Base-by-base conservation (phyloP, 2,113 vertebrate genomes). In the Dipodomys spectabilis region DNA sequence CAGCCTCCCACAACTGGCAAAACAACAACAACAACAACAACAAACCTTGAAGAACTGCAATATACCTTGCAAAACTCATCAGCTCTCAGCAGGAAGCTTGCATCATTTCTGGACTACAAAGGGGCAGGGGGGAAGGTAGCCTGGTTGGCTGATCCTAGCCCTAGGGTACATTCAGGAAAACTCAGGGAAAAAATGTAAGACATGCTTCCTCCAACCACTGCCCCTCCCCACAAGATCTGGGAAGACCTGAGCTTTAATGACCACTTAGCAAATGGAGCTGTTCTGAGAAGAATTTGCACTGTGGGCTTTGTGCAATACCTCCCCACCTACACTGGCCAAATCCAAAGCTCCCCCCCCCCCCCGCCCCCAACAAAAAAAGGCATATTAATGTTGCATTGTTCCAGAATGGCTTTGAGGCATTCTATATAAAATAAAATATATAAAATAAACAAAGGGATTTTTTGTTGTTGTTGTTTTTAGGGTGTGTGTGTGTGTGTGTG, bases 11-110 rank as follows among this genome's bases (percentile, higher is more conserved):
- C 39, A 39, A 39, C 39, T 39, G 39, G 6, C 39, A 39, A 39
- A 39, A 39, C 39, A 39, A 39, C 39, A 39, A 39, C 39, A 39
- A 39, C 35, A 39, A 39, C 35, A 39, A 4, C 35, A 39, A 39
- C 39, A 39, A 39, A 39, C 74, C 65, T 94, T 1, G 20, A 93
- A 92, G 88, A 88, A 64, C 80, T 32, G 13, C 0, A 27, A 72
- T 72, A 67, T 5, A 32, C 12, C 39, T 92, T 92, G 77, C 44
- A 85, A 91, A 77, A 88, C 60, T 57, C 44, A 95, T 86, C 60
- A n/a, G 79, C 86, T 64, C 78, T 35, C 39, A 67, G 57, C 15
- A 15, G 83, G 10, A 71, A 73, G 49, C 53, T 86, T 53, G 68
- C 30, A 22, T 73, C 80, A 69, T 4, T 1, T 88, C 80, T 88